Conservation (phyloP, 1,140 invertebrate genomes). For the Asobara japonica region DNA sequence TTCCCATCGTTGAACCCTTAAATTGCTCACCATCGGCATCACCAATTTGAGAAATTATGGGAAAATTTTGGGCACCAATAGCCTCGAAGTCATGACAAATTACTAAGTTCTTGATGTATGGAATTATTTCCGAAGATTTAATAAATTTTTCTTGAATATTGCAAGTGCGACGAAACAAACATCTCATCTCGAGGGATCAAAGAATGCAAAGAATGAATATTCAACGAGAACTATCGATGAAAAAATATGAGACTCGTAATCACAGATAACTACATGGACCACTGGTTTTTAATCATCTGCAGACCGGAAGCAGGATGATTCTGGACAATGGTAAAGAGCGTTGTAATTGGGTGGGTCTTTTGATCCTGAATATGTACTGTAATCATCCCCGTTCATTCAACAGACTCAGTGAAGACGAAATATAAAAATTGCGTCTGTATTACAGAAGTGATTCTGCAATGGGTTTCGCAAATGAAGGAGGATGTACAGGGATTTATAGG, state of each 20-base stretch:
- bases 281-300: slow-evolving; percentile 41
- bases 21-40: too few species aligned
- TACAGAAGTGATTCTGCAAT: background rate
- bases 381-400: background rate
- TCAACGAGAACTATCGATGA: background rate
- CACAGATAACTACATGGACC: slow-evolving; percentile 17
- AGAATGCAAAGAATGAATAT: background rate
- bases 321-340: slow-evolving; percentile 36
- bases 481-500: background rate
- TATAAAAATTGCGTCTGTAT: background rate
- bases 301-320: slow-evolving; percentile 30
- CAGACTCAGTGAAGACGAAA: background rate
- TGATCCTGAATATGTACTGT: background rate
- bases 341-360: slow-evolving; percentile 39
- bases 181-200: background rate
- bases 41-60: too few species aligned
- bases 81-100: too few species aligned
- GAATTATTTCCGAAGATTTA: too few species aligned
- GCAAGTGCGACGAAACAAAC: too few species aligned
- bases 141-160: too few species aligned
- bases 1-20: too few species aligned
- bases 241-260: slow-evolving; percentile 36
- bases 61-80: too few species aligned
- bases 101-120: too few species aligned
- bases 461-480: background rate